Evolutionary conservation across 2,113 vertebrate genomes (phyloP), one percentile per base, ranked within the genome.

Genomic region (Noturus placidus): DNA sequence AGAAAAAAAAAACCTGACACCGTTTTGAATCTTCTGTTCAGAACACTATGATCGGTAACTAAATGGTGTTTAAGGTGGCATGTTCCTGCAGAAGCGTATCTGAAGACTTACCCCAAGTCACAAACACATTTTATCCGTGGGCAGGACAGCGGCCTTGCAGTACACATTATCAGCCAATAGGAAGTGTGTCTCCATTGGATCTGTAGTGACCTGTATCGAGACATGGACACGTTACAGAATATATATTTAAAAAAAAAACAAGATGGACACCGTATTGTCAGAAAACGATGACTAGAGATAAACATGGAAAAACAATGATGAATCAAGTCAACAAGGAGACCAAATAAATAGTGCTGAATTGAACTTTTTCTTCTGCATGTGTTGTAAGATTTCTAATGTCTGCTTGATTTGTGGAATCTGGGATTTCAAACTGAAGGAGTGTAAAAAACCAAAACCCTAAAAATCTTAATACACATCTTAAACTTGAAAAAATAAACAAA

Each of bases 311-410:
- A 4, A 50, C 27, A 79, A 35, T 78, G n/a, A n/a, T n/a, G 0
- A 5, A 59, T 4, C 0, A 22, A 22, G 13, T 30, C 11, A 30
- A n/a, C 46, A 0, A 57, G 9, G 10, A 19, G 42, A 76, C 20
- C 77, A 7, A 63, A 86, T 54, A 11, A 2, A 38, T 38, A 8
- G 11, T 33, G 2, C 2, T 10, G n/a, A n/a, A n/a, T n/a, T 90
- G 93, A 99, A 98, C 96, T 98, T 99, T 92, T 99, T 99, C 96
- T 99, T 99, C 95, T 99, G 98, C 98, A 99, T 99, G 94, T 99
- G 97, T 91, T 96, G 97, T 89, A 99, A 96, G 94, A 99, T 99
- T 95, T 99, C 97, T 95, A 99, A 96, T 42, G 98, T 99, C 94
- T 99, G 97, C 94, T 97, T 99, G 94, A 99, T 99, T 95, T 99